A percentile compares a stretch with the other conserved stretches of the same genome.
These are phyloP conservation scores for Sciurus niger DNA, from an alignment of 2,113 vertebrate genomes.

Conservation along the genomic window DNA sequence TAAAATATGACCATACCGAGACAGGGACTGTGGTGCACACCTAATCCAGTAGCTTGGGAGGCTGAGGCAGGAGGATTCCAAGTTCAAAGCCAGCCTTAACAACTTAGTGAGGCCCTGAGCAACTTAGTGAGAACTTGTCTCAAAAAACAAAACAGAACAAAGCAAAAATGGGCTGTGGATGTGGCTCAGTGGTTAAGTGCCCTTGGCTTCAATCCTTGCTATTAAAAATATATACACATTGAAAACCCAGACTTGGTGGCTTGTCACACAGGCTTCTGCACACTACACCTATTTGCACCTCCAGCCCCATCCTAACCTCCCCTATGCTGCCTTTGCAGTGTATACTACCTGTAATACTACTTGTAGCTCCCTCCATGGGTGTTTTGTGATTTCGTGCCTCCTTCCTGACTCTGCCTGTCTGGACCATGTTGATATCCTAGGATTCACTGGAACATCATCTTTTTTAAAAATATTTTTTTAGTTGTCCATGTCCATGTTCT, in stretches of 20 bases:
- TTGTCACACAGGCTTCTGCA: background rate
- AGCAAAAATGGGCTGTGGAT: background rate
- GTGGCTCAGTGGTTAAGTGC: background rate
- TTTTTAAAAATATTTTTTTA: background rate
- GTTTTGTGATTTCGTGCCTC: background rate
- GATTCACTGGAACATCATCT: background rate
- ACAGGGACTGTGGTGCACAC: too few species aligned
- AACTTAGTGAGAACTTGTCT: background rate
- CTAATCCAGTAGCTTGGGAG: background rate
- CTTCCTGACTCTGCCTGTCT: background rate
- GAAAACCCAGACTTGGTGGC: too few species aligned
- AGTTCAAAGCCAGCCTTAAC: too few species aligned
- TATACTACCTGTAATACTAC: background rate
- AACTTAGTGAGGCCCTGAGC: background rate
- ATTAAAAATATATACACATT: too few species aligned
- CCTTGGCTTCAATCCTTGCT: background rate
- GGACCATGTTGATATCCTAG: background rate
- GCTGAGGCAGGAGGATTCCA: background rate
- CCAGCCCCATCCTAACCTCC: background rate
- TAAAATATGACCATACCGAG: background rate
- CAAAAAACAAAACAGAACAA: background rate
- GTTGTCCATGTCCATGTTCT: too few species aligned
- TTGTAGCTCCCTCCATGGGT: background rate
- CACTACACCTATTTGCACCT: background rate
- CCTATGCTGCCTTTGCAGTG: fast-evolving